Base-by-base conservation (phyloP, 2,888 invertebrate species). In the Eudasyphora cyanicolor region DNA sequence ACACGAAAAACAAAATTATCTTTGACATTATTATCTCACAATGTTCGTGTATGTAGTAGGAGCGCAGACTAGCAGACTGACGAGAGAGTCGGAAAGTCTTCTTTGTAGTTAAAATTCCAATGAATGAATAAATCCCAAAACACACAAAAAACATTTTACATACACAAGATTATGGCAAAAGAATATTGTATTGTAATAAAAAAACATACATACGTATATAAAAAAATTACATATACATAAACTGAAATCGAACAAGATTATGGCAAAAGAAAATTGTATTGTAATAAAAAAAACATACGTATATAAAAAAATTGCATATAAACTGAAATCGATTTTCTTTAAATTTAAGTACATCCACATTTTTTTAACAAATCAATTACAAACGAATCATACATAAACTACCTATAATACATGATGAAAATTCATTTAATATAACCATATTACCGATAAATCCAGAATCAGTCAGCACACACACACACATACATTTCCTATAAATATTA, bases 251-350 rank as follows among this genome's bases (percentile, higher is more conserved):
- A 70, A 80, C n/a, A 49, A 73, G 2, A 73, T 38, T 79, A 45
- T n/a, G 14, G 45, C 45, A n/a, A 45, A 79, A 70, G 10, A 45
- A 73, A 49, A 69, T 76, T 77, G 54, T 49, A 77, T 74, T 77
- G 14, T 45, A 45, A 45, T 57, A 24, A 27, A 21, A n/a, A n/a
- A n/a, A n/a, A 17, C 24, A 57, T 57, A 57, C 24, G 10, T 19
- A 64, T 64, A 32, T 7, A 64, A 57, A 27, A 45, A 14, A 38
- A 38, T 64, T 57, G 21, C 38, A 38, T 19, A 60, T 21, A 67
- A 67, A 21, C 67, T 14, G 38, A 24, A 60, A 67, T 24, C 21
- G 24, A 67, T 62, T 78, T 81, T 69, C 35, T 71, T 51, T 80
- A 75, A 75, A 73, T 35, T 42, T 67, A 73, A 57, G 29, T n/a